Evolutionary conservation across 2,888 invertebrate genomes (phyloP), one percentile per base, ranked within the genome.

Genomic region (Sesamia inferens): DNA sequence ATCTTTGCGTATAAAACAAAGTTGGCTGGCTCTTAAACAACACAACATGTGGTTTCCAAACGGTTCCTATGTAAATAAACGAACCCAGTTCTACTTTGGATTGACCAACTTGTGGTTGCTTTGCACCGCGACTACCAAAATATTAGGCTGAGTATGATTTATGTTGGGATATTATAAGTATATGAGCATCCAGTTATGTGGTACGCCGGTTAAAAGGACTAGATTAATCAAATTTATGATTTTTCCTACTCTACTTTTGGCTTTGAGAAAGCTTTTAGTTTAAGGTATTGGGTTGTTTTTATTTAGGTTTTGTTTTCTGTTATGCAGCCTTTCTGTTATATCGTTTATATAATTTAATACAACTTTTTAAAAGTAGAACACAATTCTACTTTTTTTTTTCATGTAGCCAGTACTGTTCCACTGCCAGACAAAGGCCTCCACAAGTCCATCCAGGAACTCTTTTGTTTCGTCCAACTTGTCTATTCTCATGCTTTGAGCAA

Each of bases 41-140:
- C 68, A 74, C 78, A 83, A 87, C 91, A 90, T 90, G 89, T 90
- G 92, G 91, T 88, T 88, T 87, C 86, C 89, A 90, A 88, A 85
- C 88, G 86, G 85, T 82, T 81, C 86, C 83, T 86, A 86, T 86
- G 88, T 91, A 92, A 92, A 92, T 90, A 93, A 92, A 91, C 87
- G 78, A 79, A 85, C 66, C 71, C 74, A 80, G 73, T 79, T 81
- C 61, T 71, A 79, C 64, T 81, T 67, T 39, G 71, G 68, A 79
- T 78, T 80, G 81, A 76, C 78, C 82, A 79, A 78, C 19, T 80
- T 81, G 79, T 76, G 85, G 87, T 76, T 61, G 79, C 75, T 82
- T 77, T 81, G 76, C 78, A 75, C 81, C 81, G 14, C 78, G 62
- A 48, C 78, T 73, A 69, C 72, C 72, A 83, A 86, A 85, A 82